phyloP scores from a whole-genome alignment of 2,113 vertebrate genomes.

The Athene noctua region DNA sequence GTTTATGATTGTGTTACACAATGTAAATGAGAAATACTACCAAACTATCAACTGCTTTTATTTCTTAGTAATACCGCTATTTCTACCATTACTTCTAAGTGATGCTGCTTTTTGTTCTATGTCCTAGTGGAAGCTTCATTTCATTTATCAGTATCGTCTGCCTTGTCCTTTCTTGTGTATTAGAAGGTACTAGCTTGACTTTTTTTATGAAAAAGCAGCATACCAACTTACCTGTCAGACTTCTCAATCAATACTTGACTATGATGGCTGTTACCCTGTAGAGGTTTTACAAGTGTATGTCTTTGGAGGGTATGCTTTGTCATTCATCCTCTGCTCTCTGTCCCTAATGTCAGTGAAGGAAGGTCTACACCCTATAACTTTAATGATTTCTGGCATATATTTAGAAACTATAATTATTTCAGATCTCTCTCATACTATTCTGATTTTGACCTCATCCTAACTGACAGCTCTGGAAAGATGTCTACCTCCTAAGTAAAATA shows the following conservation, averaged over 20 bases:
- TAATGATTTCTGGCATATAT: conserved; percentile 33
- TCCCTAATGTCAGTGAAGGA: not conserved
- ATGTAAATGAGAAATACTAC: not conserved
- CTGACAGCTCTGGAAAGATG: not conserved
- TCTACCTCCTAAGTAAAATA: not conserved
- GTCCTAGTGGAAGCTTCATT: not conserved
- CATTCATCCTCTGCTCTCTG: not conserved
- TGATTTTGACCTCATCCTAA: conserved; percentile 18
- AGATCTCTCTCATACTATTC: not conserved
- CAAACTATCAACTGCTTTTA: not conserved
- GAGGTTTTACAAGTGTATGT: not conserved
- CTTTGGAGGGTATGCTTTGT: not conserved
- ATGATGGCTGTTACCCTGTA: not conserved
- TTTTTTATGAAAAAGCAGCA: not conserved
- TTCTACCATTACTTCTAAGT: not conserved
- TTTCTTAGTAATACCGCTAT: not conserved
- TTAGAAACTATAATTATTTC: conserved; percentile 33
- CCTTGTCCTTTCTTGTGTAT: not conserved
- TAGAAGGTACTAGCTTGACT: not conserved
- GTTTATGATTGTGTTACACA: not conserved
- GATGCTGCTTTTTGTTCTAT: fast-evolving
- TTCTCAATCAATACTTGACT: not conserved
- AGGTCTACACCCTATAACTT: conserved; percentile 13
- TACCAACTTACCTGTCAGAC: not conserved
- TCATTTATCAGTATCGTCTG: not conserved